These are phyloP conservation scores for Amblyraja radiata DNA, from an alignment of 2,797 vertebrate genomes.

Conservation along the genomic window DNA sequence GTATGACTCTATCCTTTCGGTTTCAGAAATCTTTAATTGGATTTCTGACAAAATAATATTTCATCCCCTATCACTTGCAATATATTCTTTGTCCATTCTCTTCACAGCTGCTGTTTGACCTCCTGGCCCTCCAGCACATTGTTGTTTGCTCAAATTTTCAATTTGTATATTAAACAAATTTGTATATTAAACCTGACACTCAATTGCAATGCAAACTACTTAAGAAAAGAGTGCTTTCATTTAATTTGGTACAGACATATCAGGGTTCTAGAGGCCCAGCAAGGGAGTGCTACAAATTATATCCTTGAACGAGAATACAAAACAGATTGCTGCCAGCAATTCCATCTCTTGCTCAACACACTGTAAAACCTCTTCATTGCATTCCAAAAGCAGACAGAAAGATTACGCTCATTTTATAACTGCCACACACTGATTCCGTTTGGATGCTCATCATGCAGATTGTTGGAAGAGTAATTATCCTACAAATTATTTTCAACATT, in stretches of 20 bases:
- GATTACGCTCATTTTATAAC: not conserved
- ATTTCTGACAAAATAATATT: not conserved
- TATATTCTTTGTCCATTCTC: too few relatives aligned
- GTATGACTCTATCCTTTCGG: not conserved
- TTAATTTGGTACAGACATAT: not conserved
- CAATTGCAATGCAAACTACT: not conserved
- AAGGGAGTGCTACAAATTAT: not conserved
- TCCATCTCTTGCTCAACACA: not conserved
- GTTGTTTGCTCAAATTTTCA: not conserved
- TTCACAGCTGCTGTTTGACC: too few relatives aligned
- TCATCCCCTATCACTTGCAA: too few relatives aligned
- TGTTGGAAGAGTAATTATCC: not conserved
- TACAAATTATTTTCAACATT: not conserved
- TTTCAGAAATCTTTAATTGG: not conserved
- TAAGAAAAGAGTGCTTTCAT: not conserved
- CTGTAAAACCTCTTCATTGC: not conserved
- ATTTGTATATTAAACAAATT: not conserved
- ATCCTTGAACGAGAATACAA: constrained; percentile 10
- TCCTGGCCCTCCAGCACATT: too few relatives aligned
- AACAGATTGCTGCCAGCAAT: not conserved
- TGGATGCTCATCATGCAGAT: not conserved
- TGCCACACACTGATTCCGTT: not conserved
- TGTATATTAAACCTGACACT: not conserved
- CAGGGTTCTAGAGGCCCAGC: not conserved
- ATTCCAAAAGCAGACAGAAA: not conserved